Conservation (phyloP, 2,888 invertebrate species). For the Ametastegia equiseti region DNA sequence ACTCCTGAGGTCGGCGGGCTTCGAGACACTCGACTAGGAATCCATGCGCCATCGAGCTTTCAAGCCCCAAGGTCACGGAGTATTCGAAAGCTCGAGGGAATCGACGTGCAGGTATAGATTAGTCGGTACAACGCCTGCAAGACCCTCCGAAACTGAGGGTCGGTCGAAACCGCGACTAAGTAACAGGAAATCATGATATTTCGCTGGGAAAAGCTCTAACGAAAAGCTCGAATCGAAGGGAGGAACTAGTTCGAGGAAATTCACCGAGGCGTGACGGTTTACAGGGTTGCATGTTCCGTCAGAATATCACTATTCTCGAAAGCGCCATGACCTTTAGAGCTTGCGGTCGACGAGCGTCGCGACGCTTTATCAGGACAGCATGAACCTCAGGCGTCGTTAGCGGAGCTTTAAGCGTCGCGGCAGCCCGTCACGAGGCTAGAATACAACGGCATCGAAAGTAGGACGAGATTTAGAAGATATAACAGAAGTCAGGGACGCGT, state of each 20-base stretch:
- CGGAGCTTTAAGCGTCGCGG: background rate
- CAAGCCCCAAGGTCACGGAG: background rate
- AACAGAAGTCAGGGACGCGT: background rate
- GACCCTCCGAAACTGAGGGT: constrained; percentile 40
- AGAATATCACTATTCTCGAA: background rate
- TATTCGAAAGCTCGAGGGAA: background rate
- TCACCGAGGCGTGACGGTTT: background rate
- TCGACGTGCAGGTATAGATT: background rate
- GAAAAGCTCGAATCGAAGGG: background rate
- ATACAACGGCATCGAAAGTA: background rate
- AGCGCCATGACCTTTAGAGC: constrained; percentile 38
- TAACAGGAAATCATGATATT: constrained; percentile 10
- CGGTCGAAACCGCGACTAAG: background rate
- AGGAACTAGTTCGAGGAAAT: background rate
- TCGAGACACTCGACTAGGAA: background rate
- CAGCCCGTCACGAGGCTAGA: constrained; percentile 36
- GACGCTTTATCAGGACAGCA: constrained; percentile 33
- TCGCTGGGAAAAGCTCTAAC: background rate
- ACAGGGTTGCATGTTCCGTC: constrained; percentile 6
- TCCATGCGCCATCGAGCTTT: background rate
- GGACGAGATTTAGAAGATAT: background rate
- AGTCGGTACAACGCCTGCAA: background rate
- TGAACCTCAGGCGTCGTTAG: background rate
- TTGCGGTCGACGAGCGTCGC: constrained; percentile 50
- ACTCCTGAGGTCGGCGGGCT: constrained; percentile 8